phyloP scores from a whole-genome alignment of 2,113 vertebrate genomes.

The Calyptomena viridis region DNA sequence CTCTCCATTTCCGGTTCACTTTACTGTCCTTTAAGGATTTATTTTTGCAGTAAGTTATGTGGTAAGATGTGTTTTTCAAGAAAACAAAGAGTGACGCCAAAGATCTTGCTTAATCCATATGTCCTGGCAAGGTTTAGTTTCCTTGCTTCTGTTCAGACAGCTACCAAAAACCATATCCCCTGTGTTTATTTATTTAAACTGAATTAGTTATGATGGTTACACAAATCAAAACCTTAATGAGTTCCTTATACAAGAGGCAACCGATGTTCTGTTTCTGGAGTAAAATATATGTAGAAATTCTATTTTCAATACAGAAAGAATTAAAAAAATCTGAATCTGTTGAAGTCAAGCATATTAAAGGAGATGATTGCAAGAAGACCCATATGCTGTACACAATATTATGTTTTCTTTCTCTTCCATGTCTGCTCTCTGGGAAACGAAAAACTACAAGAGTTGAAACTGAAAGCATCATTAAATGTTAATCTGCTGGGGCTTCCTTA shows the following conservation, averaged over 20 bases:
- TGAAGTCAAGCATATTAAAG: not conserved
- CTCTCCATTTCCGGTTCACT: not conserved
- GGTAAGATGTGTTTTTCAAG: not conserved
- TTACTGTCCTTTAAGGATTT: not conserved
- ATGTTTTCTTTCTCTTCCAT: not conserved
- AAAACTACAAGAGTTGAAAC: slow-evolving; percentile 42
- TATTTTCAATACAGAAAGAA: not conserved
- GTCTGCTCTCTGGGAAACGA: slow-evolving; percentile 7
- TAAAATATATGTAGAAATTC: not conserved
- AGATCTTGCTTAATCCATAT: not conserved
- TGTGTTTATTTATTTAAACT: not conserved
- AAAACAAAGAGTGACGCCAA: not conserved
- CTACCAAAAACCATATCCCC: not conserved
- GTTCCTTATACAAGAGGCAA: too few species aligned
- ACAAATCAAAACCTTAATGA: not conserved
- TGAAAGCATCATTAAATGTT: slow-evolving; percentile 67
- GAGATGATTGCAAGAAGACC: not conserved
- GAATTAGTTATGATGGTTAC: not conserved
- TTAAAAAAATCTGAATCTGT: not conserved
- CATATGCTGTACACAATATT: not conserved
- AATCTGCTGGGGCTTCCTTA: slow-evolving; percentile 56
- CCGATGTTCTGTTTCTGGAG: not conserved
- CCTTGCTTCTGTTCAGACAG: not conserved
- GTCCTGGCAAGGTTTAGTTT: not conserved
- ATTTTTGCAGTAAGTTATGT: not conserved